Conservation (phyloP, 2,797 vertebrate genomes). For the Oreochromis mossambicus region DNA sequence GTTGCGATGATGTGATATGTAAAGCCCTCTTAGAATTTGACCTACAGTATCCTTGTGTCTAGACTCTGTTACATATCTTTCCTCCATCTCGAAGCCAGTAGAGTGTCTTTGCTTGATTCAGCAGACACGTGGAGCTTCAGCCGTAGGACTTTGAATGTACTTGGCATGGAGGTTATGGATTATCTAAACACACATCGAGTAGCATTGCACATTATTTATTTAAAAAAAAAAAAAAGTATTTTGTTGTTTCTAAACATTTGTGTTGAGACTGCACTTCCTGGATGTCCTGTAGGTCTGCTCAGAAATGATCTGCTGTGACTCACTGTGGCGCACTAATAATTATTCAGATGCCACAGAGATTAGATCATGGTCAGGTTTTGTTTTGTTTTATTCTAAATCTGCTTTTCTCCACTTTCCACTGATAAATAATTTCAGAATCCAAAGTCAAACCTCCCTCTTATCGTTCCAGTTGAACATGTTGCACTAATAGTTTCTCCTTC, state of each 20-base stretch:
- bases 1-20: not conserved
- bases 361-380: not conserved
- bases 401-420: not conserved
- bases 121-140: not conserved
- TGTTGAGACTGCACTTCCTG: not conserved
- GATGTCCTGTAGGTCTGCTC: not conserved
- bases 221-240: not conserved
- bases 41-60: constrained; percentile 10
- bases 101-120: not conserved
- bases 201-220: not conserved
- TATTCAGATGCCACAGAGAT: not conserved
- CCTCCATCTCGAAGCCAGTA: not conserved
- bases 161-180: not conserved
- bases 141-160: not conserved
- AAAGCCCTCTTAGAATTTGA: not conserved
- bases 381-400: not conserved
- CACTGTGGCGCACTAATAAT: not conserved
- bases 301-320: not conserved
- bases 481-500: not conserved
- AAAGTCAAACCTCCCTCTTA: not conserved
- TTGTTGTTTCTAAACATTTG: not conserved
- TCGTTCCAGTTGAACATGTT: not conserved
- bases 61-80: not conserved
- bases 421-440: not conserved
- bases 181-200: not conserved